phyloP scores from a whole-genome alignment of 2,888 invertebrate genomes.

The Emmelina monodactyla region DNA sequence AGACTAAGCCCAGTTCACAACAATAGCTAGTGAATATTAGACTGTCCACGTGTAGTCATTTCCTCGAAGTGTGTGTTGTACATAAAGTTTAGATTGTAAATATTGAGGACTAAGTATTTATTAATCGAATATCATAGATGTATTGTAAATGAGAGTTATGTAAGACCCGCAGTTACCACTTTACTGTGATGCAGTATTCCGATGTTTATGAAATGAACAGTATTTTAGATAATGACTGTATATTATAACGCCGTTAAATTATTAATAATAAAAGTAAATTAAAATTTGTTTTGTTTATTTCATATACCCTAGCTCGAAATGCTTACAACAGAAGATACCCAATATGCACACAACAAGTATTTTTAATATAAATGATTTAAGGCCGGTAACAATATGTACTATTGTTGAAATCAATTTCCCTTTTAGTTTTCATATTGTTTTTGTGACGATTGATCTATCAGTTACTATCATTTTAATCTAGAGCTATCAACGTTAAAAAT shows the following conservation, averaged over 20 bases:
- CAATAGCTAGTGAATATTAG: conserved; percentile 42
- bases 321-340: no score
- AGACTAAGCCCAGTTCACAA: conserved; percentile 57
- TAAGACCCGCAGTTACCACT: conserved; percentile 27
- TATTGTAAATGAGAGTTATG: conserved; percentile 22
- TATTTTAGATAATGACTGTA: conserved; percentile 62
- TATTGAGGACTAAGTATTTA: conserved; percentile 49
- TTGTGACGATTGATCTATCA: no score
- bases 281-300: neutral
- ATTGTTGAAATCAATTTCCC: no score
- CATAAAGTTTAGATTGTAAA: conserved; percentile 56
- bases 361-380: no score
- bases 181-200: conserved; percentile 51
- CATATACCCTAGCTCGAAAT: neutral
- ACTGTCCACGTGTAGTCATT: conserved; percentile 25
- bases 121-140: conserved; percentile 28
- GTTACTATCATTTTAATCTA: no score
- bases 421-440: no score
- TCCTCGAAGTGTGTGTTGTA: conserved; percentile 42
- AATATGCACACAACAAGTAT: no score
- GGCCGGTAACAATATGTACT: no score
- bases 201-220: conserved; percentile 31
- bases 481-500: no score
- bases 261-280: conserved; percentile 31
- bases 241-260: conserved; percentile 59